Base-by-base conservation (phyloP, 2,888 invertebrate genomes). In the Actias luna region DNA sequence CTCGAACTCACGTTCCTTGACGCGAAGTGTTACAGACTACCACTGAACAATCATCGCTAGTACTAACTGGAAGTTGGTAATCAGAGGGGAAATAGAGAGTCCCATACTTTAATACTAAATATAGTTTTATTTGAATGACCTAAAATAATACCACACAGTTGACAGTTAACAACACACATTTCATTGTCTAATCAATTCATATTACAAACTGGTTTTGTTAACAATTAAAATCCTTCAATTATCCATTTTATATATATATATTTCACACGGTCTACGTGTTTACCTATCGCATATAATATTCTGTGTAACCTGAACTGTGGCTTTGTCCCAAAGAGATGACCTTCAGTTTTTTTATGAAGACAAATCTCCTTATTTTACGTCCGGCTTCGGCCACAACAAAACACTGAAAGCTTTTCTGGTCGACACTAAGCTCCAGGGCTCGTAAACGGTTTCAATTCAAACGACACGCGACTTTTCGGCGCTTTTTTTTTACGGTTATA, bases 401-500 rank as follows among this genome's bases (percentile, higher is more conserved):
- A 55, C 29, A 29, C 29, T 50, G 55, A 55, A 29, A 29, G 55
- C 29, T 50, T 50, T 42, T 50, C 46, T 50, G 55, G 29, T 29
- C 55, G 55, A 29, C 55, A 29, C 55, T 55, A 55, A 55, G 55
- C 55, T 55, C 55, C 55, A 29, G 29, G 55, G 55, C 29, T 55
- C 55, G 55, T 55, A 55, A 55, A 55, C 55, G 55, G 55, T 55
- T 55, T 55, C 55, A 55, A 55, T 55, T 55, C 55, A 29, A 55
- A 29, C 55, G 12, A 55, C 55, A 29, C 55, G 55, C 55, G 55
- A 55, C 55, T 55, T 55, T 55, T 55, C 55, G 55, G 29, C 14
- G 14, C 16, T 52, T 55, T n/a, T 55, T 55, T 55, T 55, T 55
- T 55, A 55, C 55, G 55, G 55, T 55, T 55, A 55, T 55, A 55